Percentiles rank a stretch among this genome's conserved stretches.
Conservation (phyloP, 2,888 invertebrate genomes). For the Tanaodytes sp. region DNA sequence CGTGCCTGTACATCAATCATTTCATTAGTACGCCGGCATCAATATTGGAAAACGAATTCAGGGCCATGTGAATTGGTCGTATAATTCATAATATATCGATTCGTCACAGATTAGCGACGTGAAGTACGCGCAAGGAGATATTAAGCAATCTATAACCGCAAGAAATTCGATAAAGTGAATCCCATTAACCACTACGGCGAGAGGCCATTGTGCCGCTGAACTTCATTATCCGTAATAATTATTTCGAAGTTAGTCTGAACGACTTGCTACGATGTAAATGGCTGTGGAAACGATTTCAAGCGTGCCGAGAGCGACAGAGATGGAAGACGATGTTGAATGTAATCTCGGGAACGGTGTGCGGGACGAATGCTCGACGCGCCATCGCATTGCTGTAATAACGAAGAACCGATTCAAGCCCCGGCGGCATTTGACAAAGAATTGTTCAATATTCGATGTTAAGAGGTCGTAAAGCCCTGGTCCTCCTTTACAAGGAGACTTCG, state of each 20-base stretch:
- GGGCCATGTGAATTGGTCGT: conserved; percentile 13
- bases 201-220: conserved; percentile 66
- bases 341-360: conserved; percentile 57
- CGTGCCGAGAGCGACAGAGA: conserved; percentile 42
- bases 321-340: conserved; percentile 53
- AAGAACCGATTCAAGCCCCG: conserved; percentile 53
- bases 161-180: conserved; percentile 62
- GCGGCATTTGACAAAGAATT: conserved; percentile 38
- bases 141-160: conserved; percentile 65
- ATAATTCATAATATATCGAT: conserved; percentile 35
- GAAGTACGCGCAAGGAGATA: conserved; percentile 54
- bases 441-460: conserved; percentile 23
- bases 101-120: conserved; percentile 27
- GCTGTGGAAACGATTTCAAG: conserved; percentile 63
- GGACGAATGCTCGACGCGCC: conserved; percentile 57
- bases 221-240: conserved; percentile 71
- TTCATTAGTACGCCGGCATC: conserved; percentile 14
- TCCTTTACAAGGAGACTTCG: conserved; percentile 6
- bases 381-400: conserved; percentile 66
- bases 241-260: conserved; percentile 70
- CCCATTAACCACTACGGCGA: conserved; percentile 63
- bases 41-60: conserved; percentile 4
- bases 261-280: conserved; percentile 69
- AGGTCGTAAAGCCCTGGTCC: conserved; percentile 15
- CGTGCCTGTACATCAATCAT: conserved; percentile 13